These are phyloP conservation scores for Ctena decussata DNA, from an alignment of 2,888 invertebrate species.

Conservation along the genomic window DNA sequence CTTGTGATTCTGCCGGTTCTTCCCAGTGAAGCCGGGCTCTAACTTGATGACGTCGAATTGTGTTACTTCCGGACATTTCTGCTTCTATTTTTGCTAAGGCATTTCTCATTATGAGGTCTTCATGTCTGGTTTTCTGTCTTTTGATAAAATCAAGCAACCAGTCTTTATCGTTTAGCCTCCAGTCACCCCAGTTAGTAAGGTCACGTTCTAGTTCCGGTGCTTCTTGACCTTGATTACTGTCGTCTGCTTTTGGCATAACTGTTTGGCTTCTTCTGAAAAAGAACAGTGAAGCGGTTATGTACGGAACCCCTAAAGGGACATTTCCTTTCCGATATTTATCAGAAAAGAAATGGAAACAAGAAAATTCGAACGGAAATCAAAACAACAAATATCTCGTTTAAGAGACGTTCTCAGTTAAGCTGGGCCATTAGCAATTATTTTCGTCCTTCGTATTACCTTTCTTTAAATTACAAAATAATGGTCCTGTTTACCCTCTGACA, in stretches of 20 bases:
- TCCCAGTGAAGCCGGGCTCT: constrained; percentile 46
- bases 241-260: constrained; percentile 1
- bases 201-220: constrained; percentile 35
- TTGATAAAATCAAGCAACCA: constrained; percentile 64
- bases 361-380: no score
- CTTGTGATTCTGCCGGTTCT: constrained; percentile 16
- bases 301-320: no score
- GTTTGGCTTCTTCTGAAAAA: neutral
- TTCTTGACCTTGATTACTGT: neutral
- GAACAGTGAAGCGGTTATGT: neutral
- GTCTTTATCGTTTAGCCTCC: constrained; percentile 62
- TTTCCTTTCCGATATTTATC: no score
- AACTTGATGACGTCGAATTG: constrained; percentile 58
- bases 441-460: no score
- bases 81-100: constrained; percentile 63
- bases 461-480: no score
- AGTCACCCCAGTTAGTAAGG: constrained; percentile 53
- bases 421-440: no score
- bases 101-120: constrained; percentile 70
- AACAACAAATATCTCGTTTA: no score
- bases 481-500: no score
- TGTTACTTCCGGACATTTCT: constrained; percentile 62
- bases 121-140: constrained; percentile 67
- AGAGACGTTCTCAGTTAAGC: no score
- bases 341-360: no score